Evolutionary conservation across 2,888 invertebrate genomes (phyloP).

Genomic region (Herminia tarsipennalis): DNA sequence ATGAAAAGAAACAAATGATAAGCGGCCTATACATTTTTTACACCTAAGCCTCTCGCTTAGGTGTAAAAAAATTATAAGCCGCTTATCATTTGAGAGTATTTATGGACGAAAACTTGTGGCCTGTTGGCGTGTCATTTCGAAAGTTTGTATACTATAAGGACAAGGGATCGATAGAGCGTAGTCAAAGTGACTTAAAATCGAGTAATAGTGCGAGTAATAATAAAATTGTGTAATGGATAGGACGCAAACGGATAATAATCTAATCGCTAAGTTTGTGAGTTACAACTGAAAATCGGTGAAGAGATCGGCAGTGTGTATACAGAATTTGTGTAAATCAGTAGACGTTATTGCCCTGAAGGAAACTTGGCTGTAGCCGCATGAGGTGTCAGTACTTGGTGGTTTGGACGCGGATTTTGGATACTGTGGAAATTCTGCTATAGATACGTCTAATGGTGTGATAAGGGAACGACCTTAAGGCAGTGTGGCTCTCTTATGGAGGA

Average conservation of each 20-base stretch:
- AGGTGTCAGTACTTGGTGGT: constrained; percentile 23
- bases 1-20: constrained; percentile 19
- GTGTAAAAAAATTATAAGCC: no score
- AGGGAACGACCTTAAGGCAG: constrained; percentile 30
- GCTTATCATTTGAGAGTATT: background rate
- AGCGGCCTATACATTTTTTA: constrained; percentile 27
- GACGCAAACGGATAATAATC: constrained; percentile 3
- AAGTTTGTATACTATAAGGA: no score
- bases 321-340: constrained; percentile 1
- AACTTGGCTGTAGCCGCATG: constrained; percentile 24
- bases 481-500: background rate
- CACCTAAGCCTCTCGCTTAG: no score
- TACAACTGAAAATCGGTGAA: constrained; percentile 6
- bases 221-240: no score
- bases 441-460: constrained; percentile 14
- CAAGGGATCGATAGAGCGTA: no score
- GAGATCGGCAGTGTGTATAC: background rate
- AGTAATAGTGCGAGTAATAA: no score
- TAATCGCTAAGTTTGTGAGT: background rate
- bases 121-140: constrained; percentile 27
- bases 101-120: constrained; percentile 30
- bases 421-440: constrained; percentile 31
- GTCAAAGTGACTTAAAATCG: no score
- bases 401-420: constrained; percentile 23
- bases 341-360: constrained; percentile 7